These are phyloP conservation scores for Sebastolobus altivelis DNA, from an alignment of 2,797 vertebrate genomes.

Conservation along the genomic window DNA sequence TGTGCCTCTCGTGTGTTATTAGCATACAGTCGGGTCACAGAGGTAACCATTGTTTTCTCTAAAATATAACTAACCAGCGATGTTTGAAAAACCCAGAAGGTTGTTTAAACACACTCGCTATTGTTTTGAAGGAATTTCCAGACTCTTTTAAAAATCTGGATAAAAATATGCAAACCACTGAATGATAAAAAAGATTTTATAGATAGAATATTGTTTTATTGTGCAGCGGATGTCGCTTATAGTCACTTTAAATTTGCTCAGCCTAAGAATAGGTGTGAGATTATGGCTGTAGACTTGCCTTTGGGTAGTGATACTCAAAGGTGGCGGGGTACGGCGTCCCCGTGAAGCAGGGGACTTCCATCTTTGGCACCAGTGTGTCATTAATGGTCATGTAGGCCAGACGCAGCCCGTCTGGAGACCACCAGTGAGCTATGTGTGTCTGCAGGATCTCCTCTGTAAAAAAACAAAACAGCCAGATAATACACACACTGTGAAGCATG, in stretches of 20 bases:
- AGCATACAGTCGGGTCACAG: background rate
- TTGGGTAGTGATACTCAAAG: constrained; percentile 94
- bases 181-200: background rate
- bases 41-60: background rate
- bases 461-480: constrained; percentile 2
- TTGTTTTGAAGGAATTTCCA: background rate
- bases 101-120: background rate
- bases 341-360: constrained; percentile 95
- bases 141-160: background rate
- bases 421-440: constrained; percentile 95
- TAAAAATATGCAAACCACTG: background rate
- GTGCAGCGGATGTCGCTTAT: accelerated
- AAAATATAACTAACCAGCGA: background rate
- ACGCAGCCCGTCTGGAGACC: constrained; percentile 96
- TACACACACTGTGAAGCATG: background rate
- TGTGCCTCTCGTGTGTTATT: background rate
- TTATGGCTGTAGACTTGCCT: constrained; percentile 84
- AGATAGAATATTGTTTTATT: background rate
- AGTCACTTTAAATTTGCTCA: background rate
- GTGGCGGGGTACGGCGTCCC: constrained; percentile 89
- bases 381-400: constrained; percentile 96
- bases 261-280: background rate
- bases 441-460: constrained; percentile 95
- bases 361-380: constrained; percentile 93
- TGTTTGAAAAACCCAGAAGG: background rate